Evolutionary conservation across 2,113 vertebrate genomes (phyloP).

Genomic region (Archilochus colubris): DNA sequence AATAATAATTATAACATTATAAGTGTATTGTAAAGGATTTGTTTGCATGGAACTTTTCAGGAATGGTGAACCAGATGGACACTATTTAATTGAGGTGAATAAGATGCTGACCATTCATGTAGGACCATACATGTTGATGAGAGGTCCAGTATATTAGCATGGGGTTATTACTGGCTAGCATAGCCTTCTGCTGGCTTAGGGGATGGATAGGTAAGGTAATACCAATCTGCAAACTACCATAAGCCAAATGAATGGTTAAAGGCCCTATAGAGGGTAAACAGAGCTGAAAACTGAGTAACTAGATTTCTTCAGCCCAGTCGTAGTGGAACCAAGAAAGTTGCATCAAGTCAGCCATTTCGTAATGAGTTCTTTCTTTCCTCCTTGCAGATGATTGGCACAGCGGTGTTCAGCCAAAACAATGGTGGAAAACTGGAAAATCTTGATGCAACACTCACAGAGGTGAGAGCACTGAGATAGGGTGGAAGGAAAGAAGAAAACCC

Average conservation of each 20-base stretch:
- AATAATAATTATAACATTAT: not conserved
- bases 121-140: not conserved
- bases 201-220: not conserved
- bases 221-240: not conserved
- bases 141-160: not conserved
- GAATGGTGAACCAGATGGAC: not conserved
- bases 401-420: not conserved
- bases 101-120: not conserved
- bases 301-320: not conserved
- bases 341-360: not conserved
- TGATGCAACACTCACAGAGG: not conserved
- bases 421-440: not conserved
- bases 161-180: not conserved
- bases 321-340: not conserved
- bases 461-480: not conserved
- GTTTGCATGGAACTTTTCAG: not conserved
- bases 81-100: not conserved
- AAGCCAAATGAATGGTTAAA: not conserved
- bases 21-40: not conserved
- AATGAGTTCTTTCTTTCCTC: not conserved
- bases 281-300: not conserved
- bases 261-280: not conserved
- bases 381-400: rapidly evolving
- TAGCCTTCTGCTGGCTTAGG: not conserved
- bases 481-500: not conserved